Evolutionary conservation across 2,888 invertebrate species (phyloP).

Genomic region (Brenthis hecate): DNA sequence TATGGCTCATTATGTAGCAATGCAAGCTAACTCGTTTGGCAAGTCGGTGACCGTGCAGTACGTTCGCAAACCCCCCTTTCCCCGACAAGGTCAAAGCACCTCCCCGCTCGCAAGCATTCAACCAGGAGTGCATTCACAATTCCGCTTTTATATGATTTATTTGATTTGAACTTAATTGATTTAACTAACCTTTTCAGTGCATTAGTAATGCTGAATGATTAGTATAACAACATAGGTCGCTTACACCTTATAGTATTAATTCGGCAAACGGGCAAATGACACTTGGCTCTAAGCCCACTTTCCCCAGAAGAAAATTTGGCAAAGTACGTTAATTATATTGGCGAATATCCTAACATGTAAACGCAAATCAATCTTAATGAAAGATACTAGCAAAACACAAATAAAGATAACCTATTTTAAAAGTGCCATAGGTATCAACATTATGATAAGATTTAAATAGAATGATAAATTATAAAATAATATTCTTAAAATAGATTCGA

Average conservation of each 20-base stretch:
- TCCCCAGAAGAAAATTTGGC: constrained; percentile 38
- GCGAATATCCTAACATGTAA: constrained; percentile 34
- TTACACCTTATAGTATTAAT: constrained; percentile 18
- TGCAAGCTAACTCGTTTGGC: constrained; percentile 59
- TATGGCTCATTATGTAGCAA: constrained; percentile 48
- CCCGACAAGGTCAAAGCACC: constrained; percentile 71
- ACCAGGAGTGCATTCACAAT: constrained; percentile 21
- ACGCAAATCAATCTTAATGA: constrained; percentile 5
- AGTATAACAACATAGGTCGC: neutral
- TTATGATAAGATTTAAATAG: neutral
- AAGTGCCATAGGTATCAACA: too few species aligned
- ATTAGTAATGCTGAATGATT: neutral
- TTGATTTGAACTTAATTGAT: neutral
- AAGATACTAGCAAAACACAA: constrained; percentile 3
- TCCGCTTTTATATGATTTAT: neutral
- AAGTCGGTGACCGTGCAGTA: constrained; percentile 68
- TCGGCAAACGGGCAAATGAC: constrained; percentile 38
- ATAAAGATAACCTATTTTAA: neutral
- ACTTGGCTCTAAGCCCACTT: constrained; percentile 37
- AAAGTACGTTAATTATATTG: constrained; percentile 35
- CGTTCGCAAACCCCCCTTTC: constrained; percentile 50
- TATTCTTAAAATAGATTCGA: neutral
- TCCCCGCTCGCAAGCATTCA: constrained; percentile 28
- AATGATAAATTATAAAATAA: neutral
- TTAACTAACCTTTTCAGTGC: neutral